Evolutionary conservation across 2,113 vertebrate genomes (phyloP).

Genomic region (Psilopogon haemacephalus): DNA sequence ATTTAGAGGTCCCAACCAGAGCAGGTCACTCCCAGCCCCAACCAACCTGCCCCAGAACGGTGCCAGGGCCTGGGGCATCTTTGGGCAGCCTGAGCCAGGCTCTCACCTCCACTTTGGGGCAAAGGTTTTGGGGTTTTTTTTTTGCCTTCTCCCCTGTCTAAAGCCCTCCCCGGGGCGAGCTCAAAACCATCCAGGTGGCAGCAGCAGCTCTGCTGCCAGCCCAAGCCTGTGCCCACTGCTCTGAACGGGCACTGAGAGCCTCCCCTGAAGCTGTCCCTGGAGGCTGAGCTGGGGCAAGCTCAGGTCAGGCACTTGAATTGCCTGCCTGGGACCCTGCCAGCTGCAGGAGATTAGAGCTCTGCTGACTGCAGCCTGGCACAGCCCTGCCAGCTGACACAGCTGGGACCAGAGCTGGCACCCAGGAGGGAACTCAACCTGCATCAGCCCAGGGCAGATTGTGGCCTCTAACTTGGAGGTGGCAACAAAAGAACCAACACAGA

Average conservation of each 20-base stretch:
- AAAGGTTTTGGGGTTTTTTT: too few species aligned
- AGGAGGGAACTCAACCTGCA: not conserved
- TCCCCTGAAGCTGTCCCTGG: not conserved
- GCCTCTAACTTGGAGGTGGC: not conserved
- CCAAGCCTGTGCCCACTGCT: not conserved
- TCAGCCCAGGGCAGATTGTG: not conserved
- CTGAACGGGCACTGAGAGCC: not conserved
- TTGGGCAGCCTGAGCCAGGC: too few species aligned
- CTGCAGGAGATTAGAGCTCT: constrained; percentile 17
- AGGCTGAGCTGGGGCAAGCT: not conserved
- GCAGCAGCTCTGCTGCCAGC: too few species aligned
- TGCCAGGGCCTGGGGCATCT: too few species aligned
- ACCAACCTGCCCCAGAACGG: not conserved
- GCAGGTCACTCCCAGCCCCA: too few species aligned
- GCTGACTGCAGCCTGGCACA: constrained; percentile 56
- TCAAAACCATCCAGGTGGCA: not conserved
- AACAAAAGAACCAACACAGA: not conserved
- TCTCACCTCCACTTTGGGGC: not conserved
- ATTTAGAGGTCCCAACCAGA: not conserved
- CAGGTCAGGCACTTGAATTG: constrained; percentile 27
- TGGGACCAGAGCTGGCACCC: not conserved
- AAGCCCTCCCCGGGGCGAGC: not conserved
- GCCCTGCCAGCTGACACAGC: constrained; percentile 42
- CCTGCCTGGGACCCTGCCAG: not conserved
- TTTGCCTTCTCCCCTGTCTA: not conserved